Evolutionary conservation across 1,140 invertebrate genomes (phyloP).

Genomic region (Pentalonia nigronervosa): DNA sequence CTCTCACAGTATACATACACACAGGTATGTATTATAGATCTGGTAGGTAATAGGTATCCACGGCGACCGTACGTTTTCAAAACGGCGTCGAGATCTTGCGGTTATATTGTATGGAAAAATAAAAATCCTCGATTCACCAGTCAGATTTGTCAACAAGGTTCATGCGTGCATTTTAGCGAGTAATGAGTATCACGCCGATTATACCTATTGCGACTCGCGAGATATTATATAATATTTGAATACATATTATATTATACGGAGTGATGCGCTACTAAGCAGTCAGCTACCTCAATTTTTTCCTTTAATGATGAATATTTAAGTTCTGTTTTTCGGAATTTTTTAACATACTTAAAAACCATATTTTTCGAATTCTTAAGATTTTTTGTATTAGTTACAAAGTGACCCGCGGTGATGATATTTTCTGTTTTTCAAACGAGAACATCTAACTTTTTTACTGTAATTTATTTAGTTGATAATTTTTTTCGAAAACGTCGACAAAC

Average conservation of each 20-base stretch:
- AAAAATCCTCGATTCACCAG: too few species aligned
- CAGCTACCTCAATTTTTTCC: neutral
- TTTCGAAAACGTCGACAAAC: too few species aligned
- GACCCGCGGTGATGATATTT: neutral
- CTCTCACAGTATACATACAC: neutral
- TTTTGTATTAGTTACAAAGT: too few species aligned
- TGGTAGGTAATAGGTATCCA: neutral
- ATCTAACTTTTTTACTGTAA: too few species aligned
- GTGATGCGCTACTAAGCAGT: neutral
- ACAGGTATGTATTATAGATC: neutral
- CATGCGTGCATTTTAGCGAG: neutral
- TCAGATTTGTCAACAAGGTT: too few species aligned
- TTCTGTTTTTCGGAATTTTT: neutral
- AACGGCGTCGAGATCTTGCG: neutral
- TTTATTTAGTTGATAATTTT: too few species aligned
- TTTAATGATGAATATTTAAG: neutral
- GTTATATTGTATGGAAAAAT: neutral
- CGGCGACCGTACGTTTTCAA: neutral
- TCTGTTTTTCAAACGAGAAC: neutral
- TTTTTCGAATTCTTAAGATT: neutral
- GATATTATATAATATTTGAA: neutral
- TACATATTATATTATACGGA: neutral
- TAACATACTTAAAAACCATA: neutral
- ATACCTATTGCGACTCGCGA: neutral
- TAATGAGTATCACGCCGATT: neutral